A percentile compares a stretch with the other conserved stretches of the same genome.
phyloP scores from a whole-genome alignment of 2,113 vertebrate species.

The Tenrec ecaudatus region DNA sequence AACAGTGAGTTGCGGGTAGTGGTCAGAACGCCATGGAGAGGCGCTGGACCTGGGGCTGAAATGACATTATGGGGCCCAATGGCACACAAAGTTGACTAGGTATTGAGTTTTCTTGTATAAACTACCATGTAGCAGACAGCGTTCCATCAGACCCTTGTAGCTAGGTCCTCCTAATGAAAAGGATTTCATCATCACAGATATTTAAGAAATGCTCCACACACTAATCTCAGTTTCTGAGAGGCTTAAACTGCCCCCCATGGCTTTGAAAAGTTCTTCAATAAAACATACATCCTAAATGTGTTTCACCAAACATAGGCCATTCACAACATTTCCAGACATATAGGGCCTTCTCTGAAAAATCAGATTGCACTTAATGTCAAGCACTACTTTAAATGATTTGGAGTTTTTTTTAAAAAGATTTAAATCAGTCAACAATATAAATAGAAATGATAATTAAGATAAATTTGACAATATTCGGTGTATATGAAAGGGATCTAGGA shows the following conservation, averaged over 20 bases:
- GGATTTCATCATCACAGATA: not conserved
- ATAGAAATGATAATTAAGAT: slow-evolving; percentile 10
- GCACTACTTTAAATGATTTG: not conserved
- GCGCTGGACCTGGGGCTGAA: not conserved
- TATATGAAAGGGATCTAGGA: not conserved
- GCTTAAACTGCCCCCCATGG: not conserved
- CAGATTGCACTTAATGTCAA: not conserved
- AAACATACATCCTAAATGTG: not conserved
- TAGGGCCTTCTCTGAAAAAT: not conserved
- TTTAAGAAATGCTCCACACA: not conserved
- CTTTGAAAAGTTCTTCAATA: not conserved
- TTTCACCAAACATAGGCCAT: not conserved
- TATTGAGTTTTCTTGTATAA: too few species aligned
- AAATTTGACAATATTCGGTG: slow-evolving; percentile 29
- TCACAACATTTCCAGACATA: not conserved
- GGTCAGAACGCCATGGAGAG: not conserved
- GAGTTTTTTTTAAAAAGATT: not conserved
- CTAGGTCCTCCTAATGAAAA: not conserved
- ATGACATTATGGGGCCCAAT: too few species aligned
- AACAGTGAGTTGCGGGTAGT: too few species aligned
- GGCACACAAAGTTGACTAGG: too few species aligned
- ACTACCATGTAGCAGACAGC: not conserved
- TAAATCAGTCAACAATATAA: not conserved
- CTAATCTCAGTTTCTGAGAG: not conserved
- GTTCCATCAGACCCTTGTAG: not conserved